phyloP scores from a whole-genome alignment of 1,140 invertebrate genomes.

The Holcopasites calliopsidis region DNA sequence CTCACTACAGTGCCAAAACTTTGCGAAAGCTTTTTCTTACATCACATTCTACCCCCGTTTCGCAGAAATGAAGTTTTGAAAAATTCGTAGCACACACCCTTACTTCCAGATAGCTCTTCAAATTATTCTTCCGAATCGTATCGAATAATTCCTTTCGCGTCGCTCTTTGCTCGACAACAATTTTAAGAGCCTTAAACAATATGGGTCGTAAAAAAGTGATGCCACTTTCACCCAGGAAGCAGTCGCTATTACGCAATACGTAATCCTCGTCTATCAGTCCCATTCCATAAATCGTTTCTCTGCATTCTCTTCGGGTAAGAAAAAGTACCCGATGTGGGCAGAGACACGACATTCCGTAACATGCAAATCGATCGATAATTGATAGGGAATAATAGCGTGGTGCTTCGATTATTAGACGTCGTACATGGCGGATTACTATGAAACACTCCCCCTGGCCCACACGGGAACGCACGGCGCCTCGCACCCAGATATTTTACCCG shows the following conservation, averaged over 20 bases:
- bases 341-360: neutral
- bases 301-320: neutral
- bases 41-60: too few relatives aligned
- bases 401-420: conserved; percentile 4
- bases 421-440: conserved; percentile 43
- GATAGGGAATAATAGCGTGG: neutral
- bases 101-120: too few relatives aligned
- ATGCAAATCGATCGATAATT: conserved; percentile 7
- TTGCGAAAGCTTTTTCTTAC: too few relatives aligned
- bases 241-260: neutral
- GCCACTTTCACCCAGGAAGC: conserved; percentile 14
- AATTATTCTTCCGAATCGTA: too few relatives aligned
- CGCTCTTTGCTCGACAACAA: neutral
- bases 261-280: neutral
- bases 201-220: too few relatives aligned
- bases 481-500: conserved; percentile 66
- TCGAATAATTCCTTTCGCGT: too few relatives aligned
- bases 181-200: neutral
- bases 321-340: neutral
- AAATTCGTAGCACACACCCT: too few relatives aligned
- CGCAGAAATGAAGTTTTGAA: too few relatives aligned
- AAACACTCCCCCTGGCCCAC: conserved; percentile 1
- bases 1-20: too few relatives aligned
- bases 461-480: conserved; percentile 39
- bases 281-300: neutral